A percentile compares a stretch with the other conserved stretches of the same genome.
Conservation (phyloP, 2,888 invertebrate genomes). For the Platycheirus rosarum region DNA sequence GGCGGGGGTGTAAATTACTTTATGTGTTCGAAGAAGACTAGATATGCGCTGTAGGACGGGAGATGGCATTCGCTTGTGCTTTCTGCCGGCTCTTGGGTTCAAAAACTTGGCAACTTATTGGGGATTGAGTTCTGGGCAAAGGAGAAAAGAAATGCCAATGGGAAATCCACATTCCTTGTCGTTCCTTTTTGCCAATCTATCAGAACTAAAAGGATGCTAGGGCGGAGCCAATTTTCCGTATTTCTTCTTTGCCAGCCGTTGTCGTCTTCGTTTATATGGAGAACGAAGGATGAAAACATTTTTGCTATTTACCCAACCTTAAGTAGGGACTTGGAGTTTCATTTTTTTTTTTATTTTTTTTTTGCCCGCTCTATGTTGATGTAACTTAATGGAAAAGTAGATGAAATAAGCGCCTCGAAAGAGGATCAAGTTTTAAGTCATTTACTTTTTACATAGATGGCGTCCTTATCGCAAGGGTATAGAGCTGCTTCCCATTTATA, state of each 20-base stretch:
- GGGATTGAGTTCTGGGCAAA: conserved; percentile 65
- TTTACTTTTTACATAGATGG: conserved; percentile 70
- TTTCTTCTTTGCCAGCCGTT: conserved; percentile 31
- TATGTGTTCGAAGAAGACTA: conserved; percentile 67
- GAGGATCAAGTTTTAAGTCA: conserved; percentile 74
- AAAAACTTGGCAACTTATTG: conserved; percentile 66
- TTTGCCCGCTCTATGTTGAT: conserved; percentile 60
- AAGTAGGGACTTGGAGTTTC: conserved; percentile 58
- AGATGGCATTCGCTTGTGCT: conserved; percentile 60
- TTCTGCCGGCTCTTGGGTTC: conserved; percentile 41
- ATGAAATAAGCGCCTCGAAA: conserved; percentile 73
- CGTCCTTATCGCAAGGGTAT: conserved; percentile 30
- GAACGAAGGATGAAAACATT: conserved; percentile 53
- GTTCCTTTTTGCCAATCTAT: conserved; percentile 51
- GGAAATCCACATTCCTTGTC: conserved; percentile 67
- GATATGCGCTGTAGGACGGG: conserved; percentile 69
- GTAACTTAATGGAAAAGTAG: conserved; percentile 73
- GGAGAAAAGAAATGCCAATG: conserved; percentile 72
- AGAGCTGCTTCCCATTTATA: conserved; percentile 48
- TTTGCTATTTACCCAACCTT: conserved; percentile 65
- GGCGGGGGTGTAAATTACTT: conserved; percentile 62
- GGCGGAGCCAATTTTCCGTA: conserved; percentile 69
- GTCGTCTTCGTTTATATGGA: conserved; percentile 15
- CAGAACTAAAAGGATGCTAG: conserved; percentile 52
- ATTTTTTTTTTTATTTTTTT: conserved; percentile 31